Evolutionary conservation across 2,113 vertebrate species (phyloP).

Genomic region (Hymenochirus boettgeri): DNA sequence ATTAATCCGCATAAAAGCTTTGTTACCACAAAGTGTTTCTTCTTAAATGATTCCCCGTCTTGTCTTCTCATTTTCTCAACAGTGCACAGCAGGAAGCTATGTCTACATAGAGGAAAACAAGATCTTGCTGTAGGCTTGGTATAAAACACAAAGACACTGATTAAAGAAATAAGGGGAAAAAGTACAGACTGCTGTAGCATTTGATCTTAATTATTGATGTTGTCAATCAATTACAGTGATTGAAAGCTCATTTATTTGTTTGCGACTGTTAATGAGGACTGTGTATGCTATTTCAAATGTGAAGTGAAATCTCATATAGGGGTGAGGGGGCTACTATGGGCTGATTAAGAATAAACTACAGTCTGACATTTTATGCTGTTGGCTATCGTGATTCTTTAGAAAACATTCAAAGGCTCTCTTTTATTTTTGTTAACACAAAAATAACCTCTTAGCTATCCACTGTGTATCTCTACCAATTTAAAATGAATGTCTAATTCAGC

Average conservation of each 20-base stretch:
- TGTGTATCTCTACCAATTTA: too few species aligned
- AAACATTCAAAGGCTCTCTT: too few species aligned
- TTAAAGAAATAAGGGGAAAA: slow-evolving; percentile 59
- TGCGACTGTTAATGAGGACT: slow-evolving; percentile 50
- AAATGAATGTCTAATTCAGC: too few species aligned
- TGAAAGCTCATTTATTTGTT: slow-evolving; percentile 54
- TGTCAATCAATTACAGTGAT: slow-evolving; percentile 58
- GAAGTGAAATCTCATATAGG: too few species aligned
- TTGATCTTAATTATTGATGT: slow-evolving; percentile 74
- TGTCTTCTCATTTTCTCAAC: slow-evolving; percentile 72
- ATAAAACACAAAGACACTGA: slow-evolving; percentile 69
- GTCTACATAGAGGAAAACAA: slow-evolving; percentile 72
- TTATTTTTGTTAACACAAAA: too few species aligned
- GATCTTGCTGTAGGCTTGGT: slow-evolving; percentile 77
- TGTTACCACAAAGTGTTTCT: slow-evolving; percentile 63
- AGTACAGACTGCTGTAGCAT: slow-evolving; percentile 60
- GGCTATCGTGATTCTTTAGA: too few species aligned
- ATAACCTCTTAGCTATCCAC: too few species aligned
- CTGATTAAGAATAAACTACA: too few species aligned
- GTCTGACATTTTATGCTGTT: too few species aligned
- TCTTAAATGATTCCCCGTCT: slow-evolving; percentile 73
- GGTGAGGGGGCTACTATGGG: too few species aligned
- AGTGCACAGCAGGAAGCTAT: slow-evolving; percentile 78
- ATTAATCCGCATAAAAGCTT: slow-evolving; percentile 67
- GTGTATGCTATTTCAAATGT: slow-evolving; percentile 15